These are phyloP conservation scores for Drosophila pallidifrons DNA, from an alignment of 1,140 invertebrate genomes.

Conservation along the genomic window DNA sequence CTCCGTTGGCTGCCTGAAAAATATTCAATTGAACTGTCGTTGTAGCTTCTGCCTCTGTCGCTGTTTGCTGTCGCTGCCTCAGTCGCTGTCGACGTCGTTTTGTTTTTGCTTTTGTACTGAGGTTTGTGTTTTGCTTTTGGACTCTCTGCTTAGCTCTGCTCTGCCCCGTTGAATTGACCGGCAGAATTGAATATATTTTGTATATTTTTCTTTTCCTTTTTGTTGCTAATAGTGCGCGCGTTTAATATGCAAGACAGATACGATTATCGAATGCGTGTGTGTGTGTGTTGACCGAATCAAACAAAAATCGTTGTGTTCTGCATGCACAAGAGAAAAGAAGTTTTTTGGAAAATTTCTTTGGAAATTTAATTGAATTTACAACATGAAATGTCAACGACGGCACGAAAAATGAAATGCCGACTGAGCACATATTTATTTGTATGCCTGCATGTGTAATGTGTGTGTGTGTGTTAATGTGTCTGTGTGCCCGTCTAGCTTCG, in stretches of 20 bases:
- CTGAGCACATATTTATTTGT: constrained; percentile 33
- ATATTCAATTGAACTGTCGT: constrained; percentile 16
- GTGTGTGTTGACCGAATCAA: constrained; percentile 7
- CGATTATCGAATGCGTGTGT: constrained; percentile 8
- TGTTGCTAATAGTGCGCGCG: constrained; percentile 9
- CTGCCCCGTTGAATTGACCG: constrained; percentile 24
- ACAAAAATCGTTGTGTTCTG: constrained; percentile 17
- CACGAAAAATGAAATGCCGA: constrained; percentile 51
- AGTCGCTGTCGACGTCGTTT: constrained; percentile 29
- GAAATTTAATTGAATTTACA: constrained; percentile 44
- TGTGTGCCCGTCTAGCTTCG: constrained; percentile 20
- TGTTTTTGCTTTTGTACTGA: too few species aligned
- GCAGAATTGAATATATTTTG: constrained; percentile 32
- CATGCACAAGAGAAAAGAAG: constrained; percentile 35
- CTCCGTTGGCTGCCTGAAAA: constrained; percentile 35
- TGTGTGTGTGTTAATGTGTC: constrained; percentile 1
- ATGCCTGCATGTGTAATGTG: constrained; percentile 8
- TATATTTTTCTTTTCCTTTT: neutral
- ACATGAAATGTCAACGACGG: constrained; percentile 41
- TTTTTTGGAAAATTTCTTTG: constrained; percentile 23
- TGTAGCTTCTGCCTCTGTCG: neutral
- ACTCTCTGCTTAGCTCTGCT: too few species aligned
- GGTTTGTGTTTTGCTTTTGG: neutral
- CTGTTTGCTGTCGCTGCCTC: constrained; percentile 11
- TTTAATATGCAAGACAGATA: constrained; percentile 61